These are phyloP conservation scores for Platycheirus albimanus DNA, from an alignment of 2,888 invertebrate species.

Conservation along the genomic window DNA sequence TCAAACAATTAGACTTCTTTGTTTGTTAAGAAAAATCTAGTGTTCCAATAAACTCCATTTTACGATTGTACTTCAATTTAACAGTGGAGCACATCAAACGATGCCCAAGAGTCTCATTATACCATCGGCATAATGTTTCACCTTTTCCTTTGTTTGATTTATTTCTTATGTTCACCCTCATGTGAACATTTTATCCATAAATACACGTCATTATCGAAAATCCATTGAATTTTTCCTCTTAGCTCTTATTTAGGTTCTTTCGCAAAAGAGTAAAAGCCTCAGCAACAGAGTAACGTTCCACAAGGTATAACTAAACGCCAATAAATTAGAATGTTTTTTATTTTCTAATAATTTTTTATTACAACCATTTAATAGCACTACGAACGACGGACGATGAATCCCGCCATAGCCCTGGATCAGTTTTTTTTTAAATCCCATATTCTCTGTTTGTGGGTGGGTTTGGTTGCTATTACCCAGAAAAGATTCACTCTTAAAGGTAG, in stretches of 20 bases:
- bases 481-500: constrained; percentile 18
- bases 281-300: constrained; percentile 5
- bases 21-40: background rate
- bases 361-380: constrained; percentile 71
- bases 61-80: constrained; percentile 57
- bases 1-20: constrained; percentile 49
- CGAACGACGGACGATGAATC: constrained; percentile 61
- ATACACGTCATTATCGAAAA: constrained; percentile 71
- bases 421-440: constrained; percentile 20
- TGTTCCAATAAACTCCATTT: constrained; percentile 71
- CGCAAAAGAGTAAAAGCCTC: constrained; percentile 4
- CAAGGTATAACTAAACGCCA: constrained; percentile 80
- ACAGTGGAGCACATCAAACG: constrained; percentile 54
- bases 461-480: constrained; percentile 26
- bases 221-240: constrained; percentile 60
- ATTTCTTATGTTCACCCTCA: constrained; percentile 44
- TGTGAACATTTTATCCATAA: constrained; percentile 66
- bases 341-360: constrained; percentile 82
- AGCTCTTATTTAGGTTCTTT: background rate
- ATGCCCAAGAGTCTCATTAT: constrained; percentile 72
- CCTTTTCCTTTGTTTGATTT: background rate
- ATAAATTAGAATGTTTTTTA: constrained; percentile 82
- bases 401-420: constrained; percentile 10
- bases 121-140: constrained; percentile 60
- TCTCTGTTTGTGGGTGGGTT: constrained; percentile 1